Evolutionary conservation across 2,113 vertebrate species (phyloP), one percentile per base, ranked within the genome.

Genomic region (Periophthalmus modestus): DNA sequence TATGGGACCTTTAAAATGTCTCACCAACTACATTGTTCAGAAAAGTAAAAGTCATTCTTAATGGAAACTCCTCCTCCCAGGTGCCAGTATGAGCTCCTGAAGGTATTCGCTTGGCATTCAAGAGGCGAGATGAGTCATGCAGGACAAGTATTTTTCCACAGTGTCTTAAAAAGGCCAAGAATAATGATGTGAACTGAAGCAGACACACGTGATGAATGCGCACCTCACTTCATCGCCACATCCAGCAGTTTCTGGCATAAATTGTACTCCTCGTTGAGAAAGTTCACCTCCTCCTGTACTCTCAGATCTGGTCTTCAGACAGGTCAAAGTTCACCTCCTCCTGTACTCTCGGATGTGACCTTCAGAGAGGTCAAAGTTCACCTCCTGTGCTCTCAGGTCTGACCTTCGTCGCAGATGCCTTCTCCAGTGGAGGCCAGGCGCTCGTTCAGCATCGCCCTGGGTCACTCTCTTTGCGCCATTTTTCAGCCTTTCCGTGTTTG

Each of bases 391-490:
- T 65, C 62, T 9, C 33, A 18, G 62, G 39, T 65, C 18, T 65
- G 39, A 3, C 18, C 62, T 28, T 65, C 62, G 5, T 36, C 33
- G 34, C 16, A 39, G 28, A 65, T 65, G 18, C 62, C 34, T 18
- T 65, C 62, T n/a, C 62, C 62, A 2, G 62, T 39, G 18, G 62
- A 18, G 33, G 34, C 19, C 34, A 65, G 33, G 4, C 62, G 33
- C 7, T 36, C 62, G 62, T 39, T 36, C 34, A 65, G 34, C 62
- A 39, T 19, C 33, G 62, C 62, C 62, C 62, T 39, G 16, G 39
- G 19, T 18, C 34, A 16, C 7, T 65, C 62, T 39, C 62, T 65
- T n/a, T 65, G 62, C 33, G 62, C 33, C 62, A 65, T 65, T 39
- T 65, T 39, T 65, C 10, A 39, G 4, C 23, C 12, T 21, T 4